A percentile compares a stretch with the other conserved stretches of the same genome.
phyloP scores from a whole-genome alignment of 2,797 vertebrate genomes.

The Sebastes aleutianus region DNA sequence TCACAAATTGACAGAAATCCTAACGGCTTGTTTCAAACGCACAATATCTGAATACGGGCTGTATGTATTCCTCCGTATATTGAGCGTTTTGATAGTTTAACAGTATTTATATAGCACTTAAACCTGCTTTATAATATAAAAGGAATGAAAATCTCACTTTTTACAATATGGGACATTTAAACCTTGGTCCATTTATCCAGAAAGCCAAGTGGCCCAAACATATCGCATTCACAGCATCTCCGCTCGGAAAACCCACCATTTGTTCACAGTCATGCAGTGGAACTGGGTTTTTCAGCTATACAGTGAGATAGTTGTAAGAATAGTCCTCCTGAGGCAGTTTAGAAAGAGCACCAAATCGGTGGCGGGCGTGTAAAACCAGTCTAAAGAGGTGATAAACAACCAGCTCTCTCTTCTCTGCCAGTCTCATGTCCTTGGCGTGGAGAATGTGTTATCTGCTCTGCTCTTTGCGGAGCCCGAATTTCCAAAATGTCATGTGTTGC shows the following conservation, averaged over 20 bases:
- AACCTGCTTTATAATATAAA: no score
- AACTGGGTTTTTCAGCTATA: neutral
- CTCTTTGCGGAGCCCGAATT: neutral
- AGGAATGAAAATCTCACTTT: no score
- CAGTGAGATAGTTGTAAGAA: neutral
- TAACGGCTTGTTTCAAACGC: no score
- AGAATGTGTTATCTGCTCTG: conserved; percentile 34
- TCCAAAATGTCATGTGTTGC: conserved; percentile 34
- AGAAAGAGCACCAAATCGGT: neutral
- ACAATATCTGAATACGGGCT: no score
- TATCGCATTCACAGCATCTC: neutral
- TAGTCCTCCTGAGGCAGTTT: neutral
- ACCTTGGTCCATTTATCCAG: neutral
- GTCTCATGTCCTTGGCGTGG: conserved; percentile 49
- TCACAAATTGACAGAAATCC: no score
- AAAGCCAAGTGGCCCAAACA: neutral
- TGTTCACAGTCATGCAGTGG: neutral
- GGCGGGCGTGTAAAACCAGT: neutral
- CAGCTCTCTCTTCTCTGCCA: conserved; percentile 29
- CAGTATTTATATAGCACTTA: no score
- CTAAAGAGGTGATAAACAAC: conserved; percentile 21
- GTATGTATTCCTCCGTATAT: no score
- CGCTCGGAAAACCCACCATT: conserved; percentile 2
- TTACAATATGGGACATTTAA: neutral
- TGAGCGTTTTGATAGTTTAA: no score